phyloP scores from a whole-genome alignment of 1,140 invertebrate species.

The Drusus annulatus region DNA sequence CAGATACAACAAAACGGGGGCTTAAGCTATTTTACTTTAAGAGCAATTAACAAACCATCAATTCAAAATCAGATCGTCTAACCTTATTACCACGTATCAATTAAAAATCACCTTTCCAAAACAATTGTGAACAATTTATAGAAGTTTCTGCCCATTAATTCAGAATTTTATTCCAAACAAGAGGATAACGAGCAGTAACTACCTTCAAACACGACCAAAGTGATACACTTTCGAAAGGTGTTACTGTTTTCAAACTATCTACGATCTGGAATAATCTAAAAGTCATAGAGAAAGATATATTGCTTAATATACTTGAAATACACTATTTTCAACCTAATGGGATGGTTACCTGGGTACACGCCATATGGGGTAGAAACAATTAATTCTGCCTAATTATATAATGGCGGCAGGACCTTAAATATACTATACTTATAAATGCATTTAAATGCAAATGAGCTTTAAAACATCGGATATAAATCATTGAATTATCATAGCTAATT shows the following conservation, averaged over 20 bases:
- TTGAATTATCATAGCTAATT: constrained; percentile 36
- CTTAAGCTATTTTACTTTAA: too few relatives aligned
- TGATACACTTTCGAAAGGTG: background rate
- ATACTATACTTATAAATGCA: constrained; percentile 36
- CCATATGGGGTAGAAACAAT: constrained; percentile 40
- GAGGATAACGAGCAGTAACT: too few relatives aligned
- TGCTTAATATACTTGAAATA: constrained; percentile 45
- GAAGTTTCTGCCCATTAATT: too few relatives aligned
- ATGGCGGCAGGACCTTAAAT: constrained; percentile 15
- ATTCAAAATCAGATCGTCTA: too few relatives aligned
- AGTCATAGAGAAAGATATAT: constrained; percentile 42
- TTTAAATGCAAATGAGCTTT: constrained; percentile 35
- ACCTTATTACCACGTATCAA: too few relatives aligned
- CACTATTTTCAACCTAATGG: background rate
- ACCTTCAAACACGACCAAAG: background rate
- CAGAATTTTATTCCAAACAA: too few relatives aligned
- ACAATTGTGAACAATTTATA: too few relatives aligned
- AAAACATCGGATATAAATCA: constrained; percentile 25
- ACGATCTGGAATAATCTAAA: constrained; percentile 17
- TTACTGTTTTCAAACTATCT: constrained; percentile 32
- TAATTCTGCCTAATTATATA: constrained; percentile 36
- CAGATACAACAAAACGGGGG: too few relatives aligned
- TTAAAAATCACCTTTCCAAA: too few relatives aligned
- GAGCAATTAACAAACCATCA: too few relatives aligned
- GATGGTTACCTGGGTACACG: constrained; percentile 7